Conservation (phyloP, 2,888 invertebrate species). For the Acleris cristana region DNA sequence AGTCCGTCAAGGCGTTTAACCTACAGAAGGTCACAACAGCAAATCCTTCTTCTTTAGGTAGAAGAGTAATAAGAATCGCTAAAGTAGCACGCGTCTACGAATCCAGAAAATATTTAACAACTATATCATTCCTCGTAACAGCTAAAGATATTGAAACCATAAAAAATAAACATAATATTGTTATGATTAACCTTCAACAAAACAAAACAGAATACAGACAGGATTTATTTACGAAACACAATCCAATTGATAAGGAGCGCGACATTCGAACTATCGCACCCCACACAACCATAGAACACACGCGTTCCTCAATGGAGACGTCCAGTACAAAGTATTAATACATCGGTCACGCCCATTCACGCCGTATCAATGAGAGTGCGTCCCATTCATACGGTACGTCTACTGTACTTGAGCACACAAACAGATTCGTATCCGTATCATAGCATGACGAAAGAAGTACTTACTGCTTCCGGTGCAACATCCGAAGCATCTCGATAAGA, state of each 20-base stretch:
- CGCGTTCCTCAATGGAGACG: slow-evolving; percentile 12
- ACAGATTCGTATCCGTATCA: slow-evolving; percentile 50
- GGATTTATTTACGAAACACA: slow-evolving; percentile 9
- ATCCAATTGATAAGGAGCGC: slow-evolving; percentile 11
- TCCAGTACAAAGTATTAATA: slow-evolving; percentile 48
- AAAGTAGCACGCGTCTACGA: too few relatives aligned
- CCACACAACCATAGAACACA: slow-evolving; percentile 12
- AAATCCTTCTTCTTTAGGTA: too few relatives aligned
- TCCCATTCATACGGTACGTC: slow-evolving; percentile 68
- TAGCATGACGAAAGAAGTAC: slow-evolving; percentile 49
- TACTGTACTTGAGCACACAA: slow-evolving; percentile 52
- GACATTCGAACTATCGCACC: slow-evolving; percentile 18
- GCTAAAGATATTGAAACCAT: too few relatives aligned
- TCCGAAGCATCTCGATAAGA: slow-evolving; percentile 20
- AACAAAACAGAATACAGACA: not conserved
- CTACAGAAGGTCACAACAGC: too few relatives aligned
- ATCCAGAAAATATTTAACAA: too few relatives aligned
- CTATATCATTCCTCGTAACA: too few relatives aligned
- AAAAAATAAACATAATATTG: too few relatives aligned
- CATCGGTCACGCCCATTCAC: slow-evolving; percentile 59
- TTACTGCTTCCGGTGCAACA: slow-evolving; percentile 35
- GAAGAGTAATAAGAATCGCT: too few relatives aligned
- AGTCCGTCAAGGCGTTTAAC: too few relatives aligned
- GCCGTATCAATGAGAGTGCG: slow-evolving; percentile 59
- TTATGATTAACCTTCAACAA: too few relatives aligned